Evolutionary conservation across 2,113 vertebrate species (phyloP), one percentile per base, ranked within the genome.

Genomic region (Eleginops maclovinus): DNA sequence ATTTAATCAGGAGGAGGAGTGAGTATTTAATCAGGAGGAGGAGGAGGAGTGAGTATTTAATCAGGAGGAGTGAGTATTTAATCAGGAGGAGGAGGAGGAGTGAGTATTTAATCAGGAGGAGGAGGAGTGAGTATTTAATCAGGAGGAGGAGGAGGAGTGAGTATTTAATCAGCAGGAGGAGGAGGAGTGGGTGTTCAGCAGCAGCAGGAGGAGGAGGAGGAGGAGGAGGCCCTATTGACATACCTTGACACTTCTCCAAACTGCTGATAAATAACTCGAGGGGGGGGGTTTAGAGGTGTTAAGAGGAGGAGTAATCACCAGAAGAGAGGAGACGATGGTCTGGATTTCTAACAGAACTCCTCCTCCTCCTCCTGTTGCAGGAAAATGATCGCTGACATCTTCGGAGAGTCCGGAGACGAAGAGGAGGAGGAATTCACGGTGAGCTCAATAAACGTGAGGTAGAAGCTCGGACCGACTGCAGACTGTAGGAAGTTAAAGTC

Each of bases 301-400:
- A n/a, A n/a, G n/a, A n/a, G n/a, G n/a, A n/a, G n/a, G n/a, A n/a
- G n/a, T n/a, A n/a, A n/a, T n/a, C n/a, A n/a, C n/a, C n/a, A n/a
- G n/a, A n/a, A n/a, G n/a, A n/a, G n/a, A n/a, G n/a, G n/a, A n/a
- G n/a, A n/a, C n/a, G n/a, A n/a, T n/a, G n/a, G n/a, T n/a, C n/a
- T n/a, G n/a, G n/a, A n/a, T n/a, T n/a, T n/a, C n/a, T n/a, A n/a
- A n/a, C n/a, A n/a, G n/a, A n/a, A n/a, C n/a, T n/a, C n/a, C n/a
- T n/a, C n/a, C n/a, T n/a, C n/a, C n/a, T n/a, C n/a, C n/a, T n/a
- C n/a, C n/a, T n/a, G 76, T 87, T 72, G 8, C 89, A 99, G 98
- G 94, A 99, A 98, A 87, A 96, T 99, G 93, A 99, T 99, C 31
- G 97, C 98, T 26, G 98, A 99, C 89, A 99, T 99, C 92, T 99